Percentiles rank a stretch among this genome's conserved stretches.
Conservation (phyloP, 1,140 invertebrate species). For the Sesamia nonagrioides region DNA sequence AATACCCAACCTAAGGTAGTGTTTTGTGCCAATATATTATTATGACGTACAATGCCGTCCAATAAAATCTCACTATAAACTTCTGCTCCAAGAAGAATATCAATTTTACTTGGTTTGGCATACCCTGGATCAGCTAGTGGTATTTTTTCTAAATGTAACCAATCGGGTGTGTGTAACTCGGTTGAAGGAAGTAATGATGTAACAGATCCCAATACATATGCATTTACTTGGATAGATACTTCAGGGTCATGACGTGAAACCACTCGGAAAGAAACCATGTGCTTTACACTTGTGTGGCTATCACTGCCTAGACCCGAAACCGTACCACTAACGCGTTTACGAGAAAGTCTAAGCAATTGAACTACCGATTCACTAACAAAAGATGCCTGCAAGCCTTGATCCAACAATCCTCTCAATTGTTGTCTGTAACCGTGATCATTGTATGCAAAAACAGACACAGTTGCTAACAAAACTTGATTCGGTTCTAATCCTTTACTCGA, state of each 20-base stretch:
- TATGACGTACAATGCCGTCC: no score
- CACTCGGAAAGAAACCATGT: background rate
- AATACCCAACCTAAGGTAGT: slow-evolving; percentile 49
- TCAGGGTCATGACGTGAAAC: background rate
- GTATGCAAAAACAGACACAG: background rate
- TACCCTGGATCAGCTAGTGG: no score
- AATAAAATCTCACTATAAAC: no score
- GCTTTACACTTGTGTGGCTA: background rate
- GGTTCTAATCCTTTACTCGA: background rate
- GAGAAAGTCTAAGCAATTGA: background rate
- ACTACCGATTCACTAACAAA: background rate
- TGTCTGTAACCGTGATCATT: background rate
- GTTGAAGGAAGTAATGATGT: slow-evolving; percentile 4
- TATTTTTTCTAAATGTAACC: background rate
- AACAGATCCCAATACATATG: background rate
- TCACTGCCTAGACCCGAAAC: background rate
- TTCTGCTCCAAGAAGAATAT: no score
- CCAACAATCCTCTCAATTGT: background rate
- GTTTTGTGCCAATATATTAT: slow-evolving; percentile 41
- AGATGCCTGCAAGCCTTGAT: slow-evolving; percentile 3
- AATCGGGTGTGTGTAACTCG: background rate
- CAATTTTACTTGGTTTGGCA: no score
- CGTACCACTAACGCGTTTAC: background rate
- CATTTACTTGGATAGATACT: background rate
- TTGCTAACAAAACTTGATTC: background rate